Evolutionary conservation across 2,797 vertebrate species (phyloP), one percentile per base, ranked within the genome.

Genomic region (Arremon aurantiirostris): DNA sequence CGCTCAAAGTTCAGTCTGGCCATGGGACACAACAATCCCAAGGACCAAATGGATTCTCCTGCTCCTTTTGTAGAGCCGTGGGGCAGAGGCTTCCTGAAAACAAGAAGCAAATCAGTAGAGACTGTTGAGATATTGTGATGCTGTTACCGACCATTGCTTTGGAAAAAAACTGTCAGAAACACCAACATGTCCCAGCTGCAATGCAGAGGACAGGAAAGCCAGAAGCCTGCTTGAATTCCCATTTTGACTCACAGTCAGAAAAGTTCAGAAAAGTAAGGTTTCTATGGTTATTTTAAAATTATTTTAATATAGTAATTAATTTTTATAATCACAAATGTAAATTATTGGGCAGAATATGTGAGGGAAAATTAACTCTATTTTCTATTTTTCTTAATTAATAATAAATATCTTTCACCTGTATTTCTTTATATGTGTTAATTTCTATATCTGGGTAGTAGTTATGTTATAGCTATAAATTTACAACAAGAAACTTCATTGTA

Each of bases 1-100:
- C 1, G 0, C 57, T 77, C 37, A 46, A 71, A 75, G 41, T 49
- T 91, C 82, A 56, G 75, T 56, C 82, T 89, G 91, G 37, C 0
- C 0, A 19, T 12, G 32, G 34, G 75, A 85, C 70, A 89, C 68
- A 87, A 35, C 9, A 71, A 46, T 37, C 37, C 78, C 34, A n/a
- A 93, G 84, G 52, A 89, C 79, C 41, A 44, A 82, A 70, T 7
- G 41, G 60, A 49, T 91, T 96, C 87, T 93, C 41, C 59, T 46
- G 75, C 50, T 80, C 55, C 68, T 93, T 92, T 93, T 80, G 60
- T 46, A 63, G 52, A 85, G 34, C 34, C 0, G 0, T 49, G 49
- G 52, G 81, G 16, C 82, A 87, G 46, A 75, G 34, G 21, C 6
- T 85, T 89, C 84, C 72, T 60, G 71, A 92, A 91, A 96, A 73